These are phyloP conservation scores for Campoletis sonorensis DNA, from an alignment of 1,140 invertebrate species.

Conservation along the genomic window DNA sequence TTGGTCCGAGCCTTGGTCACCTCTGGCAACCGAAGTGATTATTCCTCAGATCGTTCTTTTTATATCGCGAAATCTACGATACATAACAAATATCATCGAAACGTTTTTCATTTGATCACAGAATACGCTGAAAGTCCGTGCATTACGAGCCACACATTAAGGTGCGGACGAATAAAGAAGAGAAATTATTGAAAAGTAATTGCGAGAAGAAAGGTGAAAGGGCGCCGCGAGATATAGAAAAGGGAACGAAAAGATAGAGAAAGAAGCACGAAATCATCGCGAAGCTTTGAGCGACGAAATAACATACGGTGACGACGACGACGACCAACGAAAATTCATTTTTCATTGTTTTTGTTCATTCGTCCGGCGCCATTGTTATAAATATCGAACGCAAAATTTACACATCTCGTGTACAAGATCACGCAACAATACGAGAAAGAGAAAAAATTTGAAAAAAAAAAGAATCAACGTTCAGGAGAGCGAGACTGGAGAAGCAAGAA, in stretches of 20 bases:
- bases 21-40: background rate
- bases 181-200: background rate
- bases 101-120: no score
- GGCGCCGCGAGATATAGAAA: background rate
- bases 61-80: no score
- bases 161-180: no score
- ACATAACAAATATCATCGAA: no score
- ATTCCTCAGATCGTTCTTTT: background rate
- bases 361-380: background rate
- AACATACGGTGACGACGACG: conserved; percentile 2
- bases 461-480: background rate
- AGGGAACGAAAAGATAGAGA: background rate
- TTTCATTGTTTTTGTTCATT: background rate
- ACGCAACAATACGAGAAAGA: background rate
- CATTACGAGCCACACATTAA: no score
- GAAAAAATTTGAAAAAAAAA: background rate
- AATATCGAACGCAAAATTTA: no score
- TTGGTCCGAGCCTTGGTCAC: conserved; percentile 45
- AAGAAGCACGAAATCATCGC: background rate
- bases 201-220: background rate
- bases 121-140: no score
- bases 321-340: conserved; percentile 8
- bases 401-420: no score
- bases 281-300: background rate
- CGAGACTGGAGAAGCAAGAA: conserved; percentile 3